phyloP scores from a whole-genome alignment of 2,797 vertebrate species.

The Sebastes steindachneri region DNA sequence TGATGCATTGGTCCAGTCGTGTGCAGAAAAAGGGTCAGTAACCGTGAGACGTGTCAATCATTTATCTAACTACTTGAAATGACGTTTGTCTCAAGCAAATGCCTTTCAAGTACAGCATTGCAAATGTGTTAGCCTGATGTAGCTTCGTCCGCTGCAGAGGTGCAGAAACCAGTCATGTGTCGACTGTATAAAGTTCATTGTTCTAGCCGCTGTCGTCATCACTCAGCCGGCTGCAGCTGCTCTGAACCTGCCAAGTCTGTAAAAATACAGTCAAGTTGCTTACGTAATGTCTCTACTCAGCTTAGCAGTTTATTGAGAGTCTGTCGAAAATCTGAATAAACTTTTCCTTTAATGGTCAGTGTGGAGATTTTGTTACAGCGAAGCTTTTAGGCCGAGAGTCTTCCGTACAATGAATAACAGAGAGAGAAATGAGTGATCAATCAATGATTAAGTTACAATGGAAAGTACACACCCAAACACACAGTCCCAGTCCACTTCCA shows the following conservation, averaged over 20 bases:
- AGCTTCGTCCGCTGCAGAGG: not conserved
- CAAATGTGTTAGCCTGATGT: not conserved
- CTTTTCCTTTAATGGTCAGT: not conserved
- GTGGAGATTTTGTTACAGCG: not conserved
- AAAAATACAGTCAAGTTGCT: not conserved
- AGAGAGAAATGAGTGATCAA: not conserved
- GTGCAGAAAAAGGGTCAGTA: not conserved
- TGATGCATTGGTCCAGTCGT: not conserved
- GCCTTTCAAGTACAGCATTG: not conserved
- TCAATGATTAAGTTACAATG: not conserved
- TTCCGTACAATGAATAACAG: not conserved
- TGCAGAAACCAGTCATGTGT: not conserved
- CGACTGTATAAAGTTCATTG: not conserved
- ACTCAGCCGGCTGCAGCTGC: not conserved
- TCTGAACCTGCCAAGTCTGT: constrained; percentile 6
- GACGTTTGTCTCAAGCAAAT: not conserved
- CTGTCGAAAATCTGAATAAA: not conserved
- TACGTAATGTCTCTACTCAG: not conserved
- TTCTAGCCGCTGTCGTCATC: not conserved
- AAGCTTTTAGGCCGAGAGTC: not conserved
- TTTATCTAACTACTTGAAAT: not conserved
- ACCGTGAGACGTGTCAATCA: not conserved
- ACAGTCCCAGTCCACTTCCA: not conserved
- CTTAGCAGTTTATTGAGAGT: not conserved
- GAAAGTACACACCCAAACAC: not conserved